phyloP scores from a whole-genome alignment of 2,113 vertebrate species.

The Philantomba maxwellii region DNA sequence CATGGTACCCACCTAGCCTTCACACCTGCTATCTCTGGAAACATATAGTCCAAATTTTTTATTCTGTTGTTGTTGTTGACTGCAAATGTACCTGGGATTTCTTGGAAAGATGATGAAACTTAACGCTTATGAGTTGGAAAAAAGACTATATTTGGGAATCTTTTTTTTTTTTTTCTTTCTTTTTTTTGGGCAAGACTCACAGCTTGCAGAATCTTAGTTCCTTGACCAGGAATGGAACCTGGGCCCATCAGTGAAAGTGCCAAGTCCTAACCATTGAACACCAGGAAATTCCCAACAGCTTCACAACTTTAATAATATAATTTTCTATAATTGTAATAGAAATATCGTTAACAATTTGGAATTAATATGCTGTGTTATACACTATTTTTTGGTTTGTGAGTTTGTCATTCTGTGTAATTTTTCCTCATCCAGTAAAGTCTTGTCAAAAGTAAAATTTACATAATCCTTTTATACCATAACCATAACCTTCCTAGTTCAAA shows the following conservation, averaged over 20 bases:
- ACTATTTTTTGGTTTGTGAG: neutral
- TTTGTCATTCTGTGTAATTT: neutral
- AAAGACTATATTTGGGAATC: neutral
- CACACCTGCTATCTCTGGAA: neutral
- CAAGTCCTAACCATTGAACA: neutral
- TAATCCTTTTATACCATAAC: neutral
- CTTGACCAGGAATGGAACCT: neutral
- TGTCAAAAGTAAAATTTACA: constrained; percentile 7
- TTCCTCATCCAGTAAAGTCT: neutral
- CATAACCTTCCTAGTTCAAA: neutral
- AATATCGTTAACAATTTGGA: neutral
- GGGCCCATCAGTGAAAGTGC: neutral
- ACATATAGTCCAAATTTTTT: neutral
- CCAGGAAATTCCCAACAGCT: neutral
- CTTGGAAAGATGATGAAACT: neutral
- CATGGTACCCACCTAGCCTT: neutral
- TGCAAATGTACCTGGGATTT: neutral
- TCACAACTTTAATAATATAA: neutral
- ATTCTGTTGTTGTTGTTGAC: neutral
- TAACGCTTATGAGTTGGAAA: neutral
- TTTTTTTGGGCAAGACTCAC: neutral
- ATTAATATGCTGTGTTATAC: neutral
- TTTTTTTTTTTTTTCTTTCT: neutral
- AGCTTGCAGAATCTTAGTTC: neutral
- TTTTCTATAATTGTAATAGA: neutral